Percentiles rank a stretch among this genome's conserved stretches.
phyloP scores from a whole-genome alignment of 2,888 invertebrate genomes.

The Tetheella fluctuosa region DNA sequence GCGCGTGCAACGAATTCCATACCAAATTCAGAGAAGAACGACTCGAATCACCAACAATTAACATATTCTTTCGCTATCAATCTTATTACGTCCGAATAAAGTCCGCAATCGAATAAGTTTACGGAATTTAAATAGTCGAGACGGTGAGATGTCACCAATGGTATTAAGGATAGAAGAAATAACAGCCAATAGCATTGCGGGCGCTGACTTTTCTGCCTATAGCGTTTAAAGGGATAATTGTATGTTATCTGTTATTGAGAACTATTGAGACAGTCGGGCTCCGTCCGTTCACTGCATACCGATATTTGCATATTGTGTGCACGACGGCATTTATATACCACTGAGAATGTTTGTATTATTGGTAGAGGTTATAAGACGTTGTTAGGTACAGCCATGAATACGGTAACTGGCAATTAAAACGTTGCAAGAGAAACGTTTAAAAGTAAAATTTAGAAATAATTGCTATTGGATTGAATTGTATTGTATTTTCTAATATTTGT shows the following conservation, averaged over 20 bases:
- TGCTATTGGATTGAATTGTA: not conserved
- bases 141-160: slow-evolving; percentile 44
- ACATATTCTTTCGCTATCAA: slow-evolving; percentile 30
- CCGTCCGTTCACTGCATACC: slow-evolving; percentile 49
- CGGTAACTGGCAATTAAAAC: not conserved
- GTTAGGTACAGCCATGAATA: not conserved
- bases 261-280: slow-evolving; percentile 45
- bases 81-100: slow-evolving; percentile 45
- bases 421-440: not conserved
- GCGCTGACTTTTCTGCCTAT: slow-evolving; percentile 35
- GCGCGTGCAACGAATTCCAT: slow-evolving; percentile 68
- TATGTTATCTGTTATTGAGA: slow-evolving; percentile 52
- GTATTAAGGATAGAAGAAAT: slow-evolving; percentile 37
- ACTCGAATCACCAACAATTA: slow-evolving; percentile 28
- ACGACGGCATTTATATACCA: slow-evolving; percentile 30
- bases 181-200: slow-evolving; percentile 46
- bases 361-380: not conserved
- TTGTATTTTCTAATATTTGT: not conserved
- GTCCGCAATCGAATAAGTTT: slow-evolving; percentile 28
- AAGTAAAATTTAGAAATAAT: not conserved
- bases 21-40: slow-evolving; percentile 53
- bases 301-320: slow-evolving; percentile 55
- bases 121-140: slow-evolving; percentile 17
- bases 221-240: slow-evolving; percentile 28
- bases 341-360: slow-evolving; percentile 18